Conservation (phyloP, 2,888 invertebrate genomes). For the Carpatolechia fugitivella region DNA sequence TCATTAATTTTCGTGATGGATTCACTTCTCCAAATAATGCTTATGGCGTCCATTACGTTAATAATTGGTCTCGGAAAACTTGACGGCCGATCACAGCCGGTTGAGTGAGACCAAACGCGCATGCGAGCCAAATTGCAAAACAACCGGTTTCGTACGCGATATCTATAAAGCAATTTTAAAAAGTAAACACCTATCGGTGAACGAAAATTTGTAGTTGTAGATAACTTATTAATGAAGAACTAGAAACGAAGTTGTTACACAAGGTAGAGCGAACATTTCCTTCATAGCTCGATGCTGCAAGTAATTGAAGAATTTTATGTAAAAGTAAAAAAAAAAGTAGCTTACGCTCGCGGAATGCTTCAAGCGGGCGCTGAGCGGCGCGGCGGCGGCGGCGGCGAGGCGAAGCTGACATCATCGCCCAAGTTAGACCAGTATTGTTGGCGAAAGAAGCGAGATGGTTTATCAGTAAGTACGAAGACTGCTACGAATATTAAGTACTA, state of each 20-base stretch:
- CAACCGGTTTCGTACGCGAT: conserved; percentile 53
- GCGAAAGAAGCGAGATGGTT: conserved; percentile 62
- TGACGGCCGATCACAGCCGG: conserved; percentile 38
- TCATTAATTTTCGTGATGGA: conserved; percentile 62
- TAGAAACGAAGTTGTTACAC: conserved; percentile 29
- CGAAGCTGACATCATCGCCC: conserved; percentile 75
- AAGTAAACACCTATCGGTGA: conserved; percentile 41
- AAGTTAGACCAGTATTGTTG: conserved; percentile 63
- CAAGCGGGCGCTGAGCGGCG: conserved; percentile 56
- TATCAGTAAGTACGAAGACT: conserved; percentile 59
- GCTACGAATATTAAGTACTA: conserved; percentile 57
- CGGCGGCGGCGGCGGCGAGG: not conserved
- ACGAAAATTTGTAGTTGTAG: conserved; percentile 29
- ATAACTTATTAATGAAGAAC: conserved; percentile 33
- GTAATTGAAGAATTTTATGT: conserved; percentile 37
- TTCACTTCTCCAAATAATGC: conserved; percentile 58
- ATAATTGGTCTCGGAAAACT: conserved; percentile 56
- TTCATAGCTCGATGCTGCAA: conserved; percentile 28
- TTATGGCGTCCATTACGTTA: conserved; percentile 55
- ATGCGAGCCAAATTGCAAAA: conserved; percentile 61
- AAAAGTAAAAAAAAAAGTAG: conserved; percentile 36
- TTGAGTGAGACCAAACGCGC: conserved; percentile 47
- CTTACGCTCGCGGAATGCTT: conserved; percentile 58
- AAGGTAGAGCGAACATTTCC: conserved; percentile 26
- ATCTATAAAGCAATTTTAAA: conserved; percentile 51